phyloP scores from a whole-genome alignment of 2,797 vertebrate species.

The Xiphorhynchus erythropygius region DNA sequence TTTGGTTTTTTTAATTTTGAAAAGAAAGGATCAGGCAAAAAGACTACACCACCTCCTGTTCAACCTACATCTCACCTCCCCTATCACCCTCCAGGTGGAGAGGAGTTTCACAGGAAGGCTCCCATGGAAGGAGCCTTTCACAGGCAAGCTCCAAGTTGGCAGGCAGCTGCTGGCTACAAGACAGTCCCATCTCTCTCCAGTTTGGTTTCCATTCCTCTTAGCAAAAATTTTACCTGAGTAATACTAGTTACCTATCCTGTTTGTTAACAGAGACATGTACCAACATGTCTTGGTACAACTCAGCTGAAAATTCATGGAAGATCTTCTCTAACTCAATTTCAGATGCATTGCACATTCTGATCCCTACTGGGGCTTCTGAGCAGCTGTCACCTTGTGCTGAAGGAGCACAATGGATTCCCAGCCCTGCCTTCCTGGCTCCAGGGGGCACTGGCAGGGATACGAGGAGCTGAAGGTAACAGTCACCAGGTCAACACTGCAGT shows the following conservation, averaged over 20 bases:
- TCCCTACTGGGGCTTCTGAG: not conserved
- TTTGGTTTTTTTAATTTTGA: not conserved
- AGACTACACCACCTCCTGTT: not conserved
- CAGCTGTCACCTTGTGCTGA: not conserved
- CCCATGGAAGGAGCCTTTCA: not conserved
- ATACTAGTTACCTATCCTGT: not conserved
- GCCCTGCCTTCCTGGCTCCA: not conserved
- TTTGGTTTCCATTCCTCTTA: not conserved
- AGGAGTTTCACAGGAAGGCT: not conserved
- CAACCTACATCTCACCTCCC: not conserved
- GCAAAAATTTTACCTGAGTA: not conserved
- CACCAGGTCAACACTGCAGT: fast-evolving
- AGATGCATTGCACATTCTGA: not conserved
- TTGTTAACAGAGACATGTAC: not conserved
- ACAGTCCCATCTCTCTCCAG: not conserved
- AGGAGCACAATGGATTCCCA: fast-evolving
- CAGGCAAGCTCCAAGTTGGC: not conserved
- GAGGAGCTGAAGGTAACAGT: not conserved
- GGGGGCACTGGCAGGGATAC: not conserved
- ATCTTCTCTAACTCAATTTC: not conserved
- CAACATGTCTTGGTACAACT: not conserved
- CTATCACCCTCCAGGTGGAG: not conserved
- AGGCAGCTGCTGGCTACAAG: not conserved
- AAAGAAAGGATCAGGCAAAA: not conserved
- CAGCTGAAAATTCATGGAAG: not conserved